Evolutionary conservation across 2,888 invertebrate genomes (phyloP).

Genomic region (Ophioninae sp.): DNA sequence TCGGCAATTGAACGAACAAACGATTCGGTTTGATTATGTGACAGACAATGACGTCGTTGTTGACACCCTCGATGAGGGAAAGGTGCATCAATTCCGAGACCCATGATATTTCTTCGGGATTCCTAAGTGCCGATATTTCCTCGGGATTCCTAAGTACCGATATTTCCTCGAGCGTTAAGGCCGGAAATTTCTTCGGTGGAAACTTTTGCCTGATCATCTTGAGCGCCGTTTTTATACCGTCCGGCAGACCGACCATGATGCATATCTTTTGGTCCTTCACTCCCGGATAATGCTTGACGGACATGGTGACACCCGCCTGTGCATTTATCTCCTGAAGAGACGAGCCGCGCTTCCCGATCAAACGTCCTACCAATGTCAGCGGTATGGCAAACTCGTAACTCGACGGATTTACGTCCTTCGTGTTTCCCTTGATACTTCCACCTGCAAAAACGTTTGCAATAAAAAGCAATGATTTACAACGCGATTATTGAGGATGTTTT

Average conservation of each 20-base stretch:
- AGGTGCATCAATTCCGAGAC: constrained; percentile 83
- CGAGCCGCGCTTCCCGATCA: constrained; percentile 92
- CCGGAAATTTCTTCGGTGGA: constrained; percentile 90
- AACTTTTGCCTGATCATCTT: constrained; percentile 92
- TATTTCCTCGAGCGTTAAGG: constrained; percentile 87
- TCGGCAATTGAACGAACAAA: constrained; percentile 96
- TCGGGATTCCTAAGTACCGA: constrained; percentile 69
- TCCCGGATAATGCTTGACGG: constrained; percentile 90
- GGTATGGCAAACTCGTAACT: constrained; percentile 89
- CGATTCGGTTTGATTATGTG: constrained; percentile 93
- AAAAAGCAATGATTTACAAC: no score
- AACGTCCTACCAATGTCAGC: constrained; percentile 89
- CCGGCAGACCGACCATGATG: constrained; percentile 90
- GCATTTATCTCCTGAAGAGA: constrained; percentile 91
- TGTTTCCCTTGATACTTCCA: constrained; percentile 77
- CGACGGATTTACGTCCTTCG: constrained; percentile 74
- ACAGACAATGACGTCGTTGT: constrained; percentile 95
- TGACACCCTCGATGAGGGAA: constrained; percentile 93
- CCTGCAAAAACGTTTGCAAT: constrained; percentile 71
- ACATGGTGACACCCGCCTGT: constrained; percentile 89
- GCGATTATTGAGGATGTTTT: no score
- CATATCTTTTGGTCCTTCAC: constrained; percentile 90
- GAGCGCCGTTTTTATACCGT: constrained; percentile 91
- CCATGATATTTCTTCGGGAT: no score
- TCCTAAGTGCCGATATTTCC: constrained; percentile 67